Evolutionary conservation across 1,140 invertebrate species (phyloP), one percentile per base, ranked within the genome.

Genomic region (Atta cephalotes): DNA sequence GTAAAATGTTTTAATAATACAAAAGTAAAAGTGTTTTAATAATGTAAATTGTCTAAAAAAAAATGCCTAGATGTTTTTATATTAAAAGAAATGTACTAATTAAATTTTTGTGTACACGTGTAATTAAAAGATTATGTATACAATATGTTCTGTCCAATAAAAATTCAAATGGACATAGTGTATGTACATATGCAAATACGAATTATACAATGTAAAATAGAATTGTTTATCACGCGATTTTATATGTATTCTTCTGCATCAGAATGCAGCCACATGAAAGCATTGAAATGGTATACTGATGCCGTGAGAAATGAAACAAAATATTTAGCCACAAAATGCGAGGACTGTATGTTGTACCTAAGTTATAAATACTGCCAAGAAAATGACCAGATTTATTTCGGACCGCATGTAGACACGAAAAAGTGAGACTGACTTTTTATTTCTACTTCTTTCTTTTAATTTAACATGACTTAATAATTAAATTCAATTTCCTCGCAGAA

Each of bases 221-320:
- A 16, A 63, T 25, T 51, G 28, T 28, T 74, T 56, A 74, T 74
- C 51, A 18, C 18, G 51, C 12, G 28, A 74, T 12, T 72, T 9
- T 7, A 35, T 14, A 14, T 56, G 18, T 1, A 56, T 76, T 76
- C 6, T 76, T 76, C 51, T 35, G 28, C 51, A 14, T 21, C 12
- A 76, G 71, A 1, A 0, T 76, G 51, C 51, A 76, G 51, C n/a
- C 72, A 76, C 28, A 2, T 14, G 16, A 76, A 76, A 76, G 51
- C 51, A 3, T 3, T 12, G 18, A 1, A 35, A 58, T 58, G 28
- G 51, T 76, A 76, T 16, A n/a, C 25, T 28, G 28, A 76, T n/a
- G 3, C 6, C 12, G 72, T 58, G 51, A 58, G 12, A 6, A 35
- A 76, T n/a, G 51, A 58, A 31, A 31, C 72, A 21, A 76, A 58